Evolutionary conservation across 2,113 vertebrate species (phyloP), one percentile per base, ranked within the genome.

Genomic region (Quiscalus mexicanus): DNA sequence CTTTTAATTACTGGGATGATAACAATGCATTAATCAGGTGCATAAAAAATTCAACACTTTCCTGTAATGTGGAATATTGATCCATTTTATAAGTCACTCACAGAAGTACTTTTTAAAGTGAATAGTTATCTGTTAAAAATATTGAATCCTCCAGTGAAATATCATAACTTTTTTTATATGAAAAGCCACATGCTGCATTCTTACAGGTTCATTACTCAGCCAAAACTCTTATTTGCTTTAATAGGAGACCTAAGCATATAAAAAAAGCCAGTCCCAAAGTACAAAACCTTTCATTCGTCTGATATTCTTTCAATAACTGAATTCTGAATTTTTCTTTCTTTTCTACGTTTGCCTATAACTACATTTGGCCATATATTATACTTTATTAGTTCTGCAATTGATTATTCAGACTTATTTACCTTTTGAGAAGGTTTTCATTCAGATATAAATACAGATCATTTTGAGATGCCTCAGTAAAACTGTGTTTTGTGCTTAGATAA

Each of bases 1-100:
- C 93, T 97, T 98, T 98, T 98, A 98, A 98, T 98, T 98, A 97
- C 92, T 91, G 88, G 37, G 93, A 96, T 79, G 94, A 90, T 97
- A 98, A 97, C 93, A 95, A 78, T 84, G 65, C 95, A 95, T 98
- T 97, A 96, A 98, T 96, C 97, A 97, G 81, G 79, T 59, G 24
- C 88, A 65, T 89, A 86, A 89, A 76, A 96, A 96, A 84, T 93
- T 71, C 90, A 97, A 37, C 87, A 76, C 76, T 95, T 95, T 86
- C 63, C 50, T 84, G n/a, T 93, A 81, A 23, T 7, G 5, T 52
- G 74, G 25, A 67, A 31, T 95, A 97, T 97, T 58, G 97, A 97
- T 97, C 83, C 71, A n/a, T 93, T 81, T 94, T 89, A 30, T 75
- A 59, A 89, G 70, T 14, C 10, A 25, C 33, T 84, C 81, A 81